These are phyloP conservation scores for Brachionus sp. DNA, from an alignment of 1,140 invertebrate genomes.

Conservation along the genomic window DNA sequence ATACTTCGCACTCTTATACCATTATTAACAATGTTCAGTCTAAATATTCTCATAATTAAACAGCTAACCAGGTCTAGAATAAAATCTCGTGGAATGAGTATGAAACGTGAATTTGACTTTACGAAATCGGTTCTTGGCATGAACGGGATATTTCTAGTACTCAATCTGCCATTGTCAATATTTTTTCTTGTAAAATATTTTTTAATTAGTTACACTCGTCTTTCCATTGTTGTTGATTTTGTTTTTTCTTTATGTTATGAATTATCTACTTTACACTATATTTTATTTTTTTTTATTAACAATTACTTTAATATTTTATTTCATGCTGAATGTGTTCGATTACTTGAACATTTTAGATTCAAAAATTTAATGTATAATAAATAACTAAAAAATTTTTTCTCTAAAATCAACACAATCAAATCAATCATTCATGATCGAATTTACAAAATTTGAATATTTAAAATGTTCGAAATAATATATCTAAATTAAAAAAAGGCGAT, in stretches of 20 bases:
- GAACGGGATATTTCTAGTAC: conserved; percentile 36
- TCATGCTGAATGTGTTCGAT: background rate
- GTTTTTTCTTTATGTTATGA: background rate
- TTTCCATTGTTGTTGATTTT: background rate
- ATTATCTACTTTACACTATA: conserved; percentile 29
- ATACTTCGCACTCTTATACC: conserved; percentile 11
- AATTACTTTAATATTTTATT: conserved; percentile 28
- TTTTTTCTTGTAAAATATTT: conserved; percentile 29
- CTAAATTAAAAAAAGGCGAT: too few relatives aligned
- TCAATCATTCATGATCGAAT: too few relatives aligned
- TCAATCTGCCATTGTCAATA: conserved; percentile 32
- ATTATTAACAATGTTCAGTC: background rate
- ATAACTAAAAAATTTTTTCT: background rate
- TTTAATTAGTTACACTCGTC: background rate
- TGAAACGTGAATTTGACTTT: conserved; percentile 3
- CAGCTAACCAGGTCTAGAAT: background rate
- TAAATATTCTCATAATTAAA: conserved; percentile 10
- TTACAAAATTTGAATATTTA: too few relatives aligned
- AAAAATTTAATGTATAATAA: background rate
- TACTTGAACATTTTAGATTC: background rate
- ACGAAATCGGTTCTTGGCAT: background rate
- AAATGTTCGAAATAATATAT: too few relatives aligned
- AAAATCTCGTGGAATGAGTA: background rate
- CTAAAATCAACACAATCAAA: too few relatives aligned
- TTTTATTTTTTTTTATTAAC: conserved; percentile 13